Percentiles rank a stretch among this genome's conserved stretches.
Evolutionary conservation across 2,113 vertebrate genomes (phyloP).

Genomic region (Hylia prasina): DNA sequence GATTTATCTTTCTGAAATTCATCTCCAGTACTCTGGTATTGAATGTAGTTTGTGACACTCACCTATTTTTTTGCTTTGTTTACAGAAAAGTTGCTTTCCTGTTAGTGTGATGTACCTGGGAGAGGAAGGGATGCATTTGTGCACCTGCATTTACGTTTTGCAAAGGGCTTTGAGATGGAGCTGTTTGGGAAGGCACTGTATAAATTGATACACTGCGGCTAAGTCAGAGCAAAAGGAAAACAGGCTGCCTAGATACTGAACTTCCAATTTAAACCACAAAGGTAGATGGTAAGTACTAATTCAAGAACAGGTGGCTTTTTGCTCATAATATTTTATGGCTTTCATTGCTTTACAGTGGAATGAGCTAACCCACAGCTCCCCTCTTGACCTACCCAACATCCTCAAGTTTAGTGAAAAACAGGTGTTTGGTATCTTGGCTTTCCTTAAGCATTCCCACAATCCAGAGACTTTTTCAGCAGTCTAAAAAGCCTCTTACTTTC

Average conservation of each 20-base stretch:
- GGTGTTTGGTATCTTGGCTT: slow-evolving; percentile 48
- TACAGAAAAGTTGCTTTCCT: not conserved
- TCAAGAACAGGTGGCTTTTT: slow-evolving; percentile 68
- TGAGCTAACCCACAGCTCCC: slow-evolving; percentile 53
- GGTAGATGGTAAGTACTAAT: slow-evolving; percentile 26
- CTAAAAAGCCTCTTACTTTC: not conserved
- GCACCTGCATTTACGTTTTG: not conserved
- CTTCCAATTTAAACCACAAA: slow-evolving; percentile 39
- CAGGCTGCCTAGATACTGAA: slow-evolving; percentile 8
- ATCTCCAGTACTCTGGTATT: not conserved
- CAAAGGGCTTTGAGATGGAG: not conserved
- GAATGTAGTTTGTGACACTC: not conserved
- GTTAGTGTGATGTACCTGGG: not conserved
- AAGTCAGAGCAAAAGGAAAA: not conserved
- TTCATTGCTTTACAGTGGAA: slow-evolving; percentile 65
- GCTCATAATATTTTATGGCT: slow-evolving; percentile 67
- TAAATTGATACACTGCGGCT: not conserved
- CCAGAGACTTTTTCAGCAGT: not conserved
- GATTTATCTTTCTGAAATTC: not conserved
- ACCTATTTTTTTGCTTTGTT: not conserved
- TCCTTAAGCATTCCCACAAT: not conserved
- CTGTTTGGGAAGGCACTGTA: not conserved
- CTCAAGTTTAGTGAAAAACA: slow-evolving; percentile 64
- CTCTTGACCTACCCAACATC: slow-evolving; percentile 59
- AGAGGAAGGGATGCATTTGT: not conserved